A percentile compares a stretch with the other conserved stretches of the same genome.
Conservation (phyloP, 1,140 invertebrate genomes). For the Drosophila watanabei region DNA sequence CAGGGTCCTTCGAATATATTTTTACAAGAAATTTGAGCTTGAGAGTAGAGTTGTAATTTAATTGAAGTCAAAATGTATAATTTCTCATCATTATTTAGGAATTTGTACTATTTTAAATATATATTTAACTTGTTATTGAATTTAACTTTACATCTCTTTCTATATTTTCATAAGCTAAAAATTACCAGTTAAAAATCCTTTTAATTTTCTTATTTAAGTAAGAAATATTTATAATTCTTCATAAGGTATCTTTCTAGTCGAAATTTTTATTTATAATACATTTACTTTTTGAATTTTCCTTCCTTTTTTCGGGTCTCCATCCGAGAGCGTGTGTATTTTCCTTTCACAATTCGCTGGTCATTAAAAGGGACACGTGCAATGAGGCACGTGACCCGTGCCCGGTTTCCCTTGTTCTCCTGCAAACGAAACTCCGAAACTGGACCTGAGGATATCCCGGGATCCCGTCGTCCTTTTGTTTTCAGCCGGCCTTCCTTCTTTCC, state of each 20-base stretch:
- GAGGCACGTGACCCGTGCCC: constrained; percentile 77
- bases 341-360: constrained; percentile 81
- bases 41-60: neutral
- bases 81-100: neutral
- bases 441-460: constrained; percentile 42
- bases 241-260: neutral
- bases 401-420: constrained; percentile 57
- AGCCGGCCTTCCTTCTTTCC: constrained; percentile 19
- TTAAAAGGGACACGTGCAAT: constrained; percentile 85
- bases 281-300: constrained; percentile 66
- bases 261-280: neutral
- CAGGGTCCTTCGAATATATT: accelerated
- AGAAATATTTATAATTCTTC: no score
- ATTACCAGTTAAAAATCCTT: no score
- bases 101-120: neutral
- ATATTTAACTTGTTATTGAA: no score
- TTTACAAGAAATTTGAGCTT: neutral
- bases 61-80: no score
- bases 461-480: constrained; percentile 50
- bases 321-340: constrained; percentile 30
- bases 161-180: no score
- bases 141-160: no score
- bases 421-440: constrained; percentile 63
- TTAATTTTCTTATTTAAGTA: no score
- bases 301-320: constrained; percentile 26